These are phyloP conservation scores for Leptothorax acervorum DNA, from an alignment of 2,888 invertebrate species.

Conservation along the genomic window DNA sequence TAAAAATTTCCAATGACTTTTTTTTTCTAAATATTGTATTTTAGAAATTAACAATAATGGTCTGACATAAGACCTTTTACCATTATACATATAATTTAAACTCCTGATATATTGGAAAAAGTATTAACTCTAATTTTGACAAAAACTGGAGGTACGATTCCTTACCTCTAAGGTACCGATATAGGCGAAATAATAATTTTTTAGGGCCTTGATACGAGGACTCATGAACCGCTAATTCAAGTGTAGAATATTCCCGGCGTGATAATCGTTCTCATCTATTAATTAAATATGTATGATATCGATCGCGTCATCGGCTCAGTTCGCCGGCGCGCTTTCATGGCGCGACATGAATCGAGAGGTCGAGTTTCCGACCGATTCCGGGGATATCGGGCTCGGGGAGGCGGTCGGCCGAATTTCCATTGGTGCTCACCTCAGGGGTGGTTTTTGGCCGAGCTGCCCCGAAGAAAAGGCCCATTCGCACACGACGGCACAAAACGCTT, in stretches of 20 bases:
- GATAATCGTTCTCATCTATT: conserved; percentile 32
- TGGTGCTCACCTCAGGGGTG: conserved; percentile 83
- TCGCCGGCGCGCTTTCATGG: conserved; percentile 66
- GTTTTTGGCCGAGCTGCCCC: conserved; percentile 82
- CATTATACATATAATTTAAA: too few species aligned
- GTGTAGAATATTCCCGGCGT: background rate
- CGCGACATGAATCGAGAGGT: conserved; percentile 60
- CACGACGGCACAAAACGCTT: conserved; percentile 68
- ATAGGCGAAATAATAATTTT: background rate
- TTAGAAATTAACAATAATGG: too few species aligned
- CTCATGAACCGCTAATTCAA: background rate
- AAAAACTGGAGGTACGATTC: too few species aligned
- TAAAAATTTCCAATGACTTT: too few species aligned
- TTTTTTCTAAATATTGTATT: too few species aligned
- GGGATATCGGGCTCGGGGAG: conserved; percentile 64
- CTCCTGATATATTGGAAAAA: too few species aligned
- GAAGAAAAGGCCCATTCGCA: conserved; percentile 79
- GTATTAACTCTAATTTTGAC: too few species aligned
- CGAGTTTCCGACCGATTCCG: conserved; percentile 54
- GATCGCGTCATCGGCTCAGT: conserved; percentile 25
- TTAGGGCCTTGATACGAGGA: background rate
- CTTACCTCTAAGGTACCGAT: too few species aligned
- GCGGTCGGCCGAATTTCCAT: conserved; percentile 78
- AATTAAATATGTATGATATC: conserved; percentile 57
- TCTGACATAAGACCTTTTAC: too few species aligned